Evolutionary conservation across 2,888 invertebrate genomes (phyloP).

Genomic region (Allygus modestus): DNA sequence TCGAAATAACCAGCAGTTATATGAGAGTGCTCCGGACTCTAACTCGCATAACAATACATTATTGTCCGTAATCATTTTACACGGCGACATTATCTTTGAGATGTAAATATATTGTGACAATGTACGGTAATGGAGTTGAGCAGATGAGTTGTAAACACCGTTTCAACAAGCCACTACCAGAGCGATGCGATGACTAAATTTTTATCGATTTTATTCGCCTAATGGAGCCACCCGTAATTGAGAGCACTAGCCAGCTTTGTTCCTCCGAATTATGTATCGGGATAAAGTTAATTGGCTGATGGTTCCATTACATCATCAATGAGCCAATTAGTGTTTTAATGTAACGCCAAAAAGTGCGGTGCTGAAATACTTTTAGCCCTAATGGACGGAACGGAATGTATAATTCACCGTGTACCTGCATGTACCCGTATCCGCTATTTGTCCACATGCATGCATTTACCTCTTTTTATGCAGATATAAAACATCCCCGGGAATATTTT

Average conservation of each 20-base stretch:
- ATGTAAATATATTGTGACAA: conserved; percentile 16
- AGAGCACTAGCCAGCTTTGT: conserved; percentile 37
- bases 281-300: conserved; percentile 49
- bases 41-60: background rate
- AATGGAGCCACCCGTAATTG: conserved; percentile 22
- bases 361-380: conserved; percentile 32
- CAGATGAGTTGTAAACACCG: background rate
- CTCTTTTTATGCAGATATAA: conserved; percentile 17
- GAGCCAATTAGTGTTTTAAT: conserved; percentile 55
- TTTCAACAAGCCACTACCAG: background rate
- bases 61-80: conserved; percentile 19
- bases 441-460: conserved; percentile 31
- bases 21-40: background rate
- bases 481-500: conserved; percentile 15
- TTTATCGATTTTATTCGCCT: conserved; percentile 38
- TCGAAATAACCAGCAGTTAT: background rate
- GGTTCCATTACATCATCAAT: conserved; percentile 45
- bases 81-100: conserved; percentile 7
- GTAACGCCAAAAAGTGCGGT: conserved; percentile 46
- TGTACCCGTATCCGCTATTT: conserved; percentile 18
- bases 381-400: conserved; percentile 41
- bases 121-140: background rate
- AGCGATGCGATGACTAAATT: background rate
- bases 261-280: conserved; percentile 31
- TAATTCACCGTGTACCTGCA: conserved; percentile 15